Percentiles rank a stretch among this genome's conserved stretches.
phyloP scores from a whole-genome alignment of 2,113 vertebrate species.

The Toxostoma redivivum region DNA sequence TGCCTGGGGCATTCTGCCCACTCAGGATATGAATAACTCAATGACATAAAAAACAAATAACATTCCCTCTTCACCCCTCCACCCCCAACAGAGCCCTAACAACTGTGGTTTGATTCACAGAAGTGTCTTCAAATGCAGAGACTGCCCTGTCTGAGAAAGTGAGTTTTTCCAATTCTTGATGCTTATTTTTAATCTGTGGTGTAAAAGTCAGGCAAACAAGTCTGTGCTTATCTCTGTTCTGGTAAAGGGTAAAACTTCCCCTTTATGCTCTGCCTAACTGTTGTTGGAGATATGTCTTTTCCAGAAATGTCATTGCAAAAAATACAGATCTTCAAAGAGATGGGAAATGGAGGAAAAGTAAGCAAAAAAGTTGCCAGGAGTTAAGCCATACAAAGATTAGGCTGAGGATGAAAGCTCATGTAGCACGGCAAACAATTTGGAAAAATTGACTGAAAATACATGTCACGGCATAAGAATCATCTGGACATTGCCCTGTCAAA shows the following conservation, averaged over 20 bases:
- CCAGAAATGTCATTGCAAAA: not conserved
- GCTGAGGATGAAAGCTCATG: not conserved
- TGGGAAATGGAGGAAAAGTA: not conserved
- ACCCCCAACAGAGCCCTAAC: not conserved
- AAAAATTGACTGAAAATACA: not conserved
- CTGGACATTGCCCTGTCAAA: constrained; percentile 35
- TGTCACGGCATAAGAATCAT: not conserved
- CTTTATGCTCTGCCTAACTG: not conserved
- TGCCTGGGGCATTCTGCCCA: not conserved
- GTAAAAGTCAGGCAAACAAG: not conserved
- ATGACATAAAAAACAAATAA: not conserved
- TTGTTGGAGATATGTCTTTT: not conserved
- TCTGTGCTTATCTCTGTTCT: not conserved
- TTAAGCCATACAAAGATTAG: constrained; percentile 6
- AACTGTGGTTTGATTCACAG: not conserved
- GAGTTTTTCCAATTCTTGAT: not conserved
- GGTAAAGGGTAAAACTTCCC: not conserved
- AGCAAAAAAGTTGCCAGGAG: not conserved
- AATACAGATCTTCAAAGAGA: constrained; percentile 10
- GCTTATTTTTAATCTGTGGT: constrained; percentile 3
- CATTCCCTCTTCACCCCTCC: no score
- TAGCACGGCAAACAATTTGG: not conserved
- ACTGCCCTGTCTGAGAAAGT: not conserved
- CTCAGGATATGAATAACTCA: not conserved
- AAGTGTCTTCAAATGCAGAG: not conserved